Conservation (phyloP, 2,113 vertebrate genomes). For the Tragelaphus scriptus region DNA sequence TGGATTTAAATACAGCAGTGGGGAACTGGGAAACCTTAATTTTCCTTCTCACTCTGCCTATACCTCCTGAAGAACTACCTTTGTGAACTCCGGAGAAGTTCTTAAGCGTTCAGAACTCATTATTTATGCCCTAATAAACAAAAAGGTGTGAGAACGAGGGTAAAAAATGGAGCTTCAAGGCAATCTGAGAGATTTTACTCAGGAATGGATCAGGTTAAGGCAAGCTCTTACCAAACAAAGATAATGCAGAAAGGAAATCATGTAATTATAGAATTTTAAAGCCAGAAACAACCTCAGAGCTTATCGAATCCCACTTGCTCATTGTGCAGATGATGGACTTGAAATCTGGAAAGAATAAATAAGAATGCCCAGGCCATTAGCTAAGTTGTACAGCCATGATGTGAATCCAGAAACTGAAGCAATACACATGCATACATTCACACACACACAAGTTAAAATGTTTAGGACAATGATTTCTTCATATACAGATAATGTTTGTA, state of each 20-base stretch:
- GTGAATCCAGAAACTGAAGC: background rate
- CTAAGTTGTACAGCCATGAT: background rate
- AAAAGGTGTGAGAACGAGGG: conserved; percentile 36
- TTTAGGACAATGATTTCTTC: background rate
- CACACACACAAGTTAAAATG: background rate
- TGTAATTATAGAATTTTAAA: conserved; percentile 67
- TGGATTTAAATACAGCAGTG: background rate
- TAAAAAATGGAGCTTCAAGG: conserved; percentile 40
- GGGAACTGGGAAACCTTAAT: background rate
- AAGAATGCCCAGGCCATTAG: background rate
- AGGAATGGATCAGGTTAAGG: conserved; percentile 62
- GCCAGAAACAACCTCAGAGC: conserved; percentile 58
- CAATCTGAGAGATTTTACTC: conserved; percentile 61
- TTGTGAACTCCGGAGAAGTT: background rate
- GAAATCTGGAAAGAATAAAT: conserved; percentile 33
- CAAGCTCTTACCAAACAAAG: conserved; percentile 71
- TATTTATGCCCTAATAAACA: conserved; percentile 56
- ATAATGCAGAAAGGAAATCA: conserved; percentile 63
- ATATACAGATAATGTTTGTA: background rate
- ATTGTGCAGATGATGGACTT: conserved; percentile 41
- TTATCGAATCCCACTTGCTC: conserved; percentile 29
- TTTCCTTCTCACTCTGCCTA: background rate
- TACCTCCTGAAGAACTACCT: background rate
- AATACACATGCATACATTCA: accelerated
- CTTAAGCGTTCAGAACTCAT: conserved; percentile 45